Conservation (phyloP, 2,888 invertebrate species). For the Ornithoptera priamus region DNA sequence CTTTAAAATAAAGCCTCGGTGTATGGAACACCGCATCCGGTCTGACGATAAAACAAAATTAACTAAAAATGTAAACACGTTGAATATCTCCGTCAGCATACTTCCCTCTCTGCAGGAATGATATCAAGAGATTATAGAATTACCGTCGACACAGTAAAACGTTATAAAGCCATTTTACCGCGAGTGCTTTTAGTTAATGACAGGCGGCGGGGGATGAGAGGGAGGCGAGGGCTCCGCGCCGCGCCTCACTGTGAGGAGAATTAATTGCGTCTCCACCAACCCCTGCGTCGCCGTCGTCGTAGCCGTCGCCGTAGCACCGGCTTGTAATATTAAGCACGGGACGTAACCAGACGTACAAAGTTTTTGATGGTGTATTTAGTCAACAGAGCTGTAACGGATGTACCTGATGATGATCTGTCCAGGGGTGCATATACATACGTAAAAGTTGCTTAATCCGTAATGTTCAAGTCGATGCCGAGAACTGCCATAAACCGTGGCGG, state of each 20-base stretch:
- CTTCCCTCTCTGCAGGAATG: background rate
- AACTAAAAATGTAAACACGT: too few relatives aligned
- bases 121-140: slow-evolving; percentile 1
- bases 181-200: slow-evolving; percentile 8
- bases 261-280: background rate
- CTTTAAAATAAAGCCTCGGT: too few relatives aligned
- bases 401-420: too few relatives aligned
- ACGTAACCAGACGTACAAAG: background rate
- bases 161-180: background rate
- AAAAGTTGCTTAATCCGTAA: too few relatives aligned
- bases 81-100: too few relatives aligned
- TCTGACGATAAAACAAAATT: too few relatives aligned
- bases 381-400: too few relatives aligned
- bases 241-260: background rate
- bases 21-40: too few relatives aligned
- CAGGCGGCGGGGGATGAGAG: background rate
- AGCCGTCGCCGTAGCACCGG: background rate
- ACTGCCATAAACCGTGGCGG: too few relatives aligned
- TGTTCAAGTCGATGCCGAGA: too few relatives aligned
- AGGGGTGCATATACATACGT: too few relatives aligned
- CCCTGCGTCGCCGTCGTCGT: background rate
- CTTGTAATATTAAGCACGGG: background rate
- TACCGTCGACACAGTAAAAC: background rate
- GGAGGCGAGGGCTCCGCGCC: background rate
- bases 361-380: background rate